Evolutionary conservation across 92 coral and sea anemone genomes (phyloP), one percentile per base, ranked within the genome.

Genomic region (Bergia sp.): DNA sequence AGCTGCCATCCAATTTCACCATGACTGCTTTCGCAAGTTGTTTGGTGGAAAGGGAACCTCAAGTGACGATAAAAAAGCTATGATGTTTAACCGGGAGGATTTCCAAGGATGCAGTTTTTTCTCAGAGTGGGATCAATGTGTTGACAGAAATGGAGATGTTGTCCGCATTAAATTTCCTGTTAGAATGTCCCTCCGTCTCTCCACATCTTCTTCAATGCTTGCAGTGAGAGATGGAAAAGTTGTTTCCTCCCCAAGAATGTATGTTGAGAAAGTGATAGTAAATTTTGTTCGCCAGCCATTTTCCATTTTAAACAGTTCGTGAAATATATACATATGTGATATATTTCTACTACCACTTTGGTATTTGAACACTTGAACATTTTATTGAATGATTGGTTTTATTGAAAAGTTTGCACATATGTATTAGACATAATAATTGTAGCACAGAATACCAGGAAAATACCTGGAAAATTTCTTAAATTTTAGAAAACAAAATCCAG

Each of bases 81-180:
- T 77, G 13, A 64, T 94, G 88, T 37, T 92, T 42, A 73, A 50
- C 44, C 88, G 71, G 81, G 61, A 67, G 37, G 93, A 92, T 83
- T 94, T 94, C 49, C 49, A 45, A 41, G 80, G 42, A 36, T 81
- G 88, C 75, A 88, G 81, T 61, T 88, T 89, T 37, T 88, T 73
- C 39, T 6, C 82, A 15, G 82, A 21, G 40, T 94, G 96, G 96
- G 90, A 88, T 39, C 93, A 92, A 73, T 90, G 90, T 8, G 71
- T 94, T 81, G 96, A 94, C 79, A 92, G 79, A 79, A 92, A 91
- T 78, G 94, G 94, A 58, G 94, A 93, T 93, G 96, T 91, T 47
- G 92, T 79, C 8, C 78, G 29, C 29, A 29, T 29, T 29, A 29
- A 29, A 29, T 91, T 77, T 72, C 95, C 94, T 37, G 36, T 91